Percentiles rank a stretch among this genome's conserved stretches.
These are phyloP conservation scores for Erpetoichthys calabaricus DNA, from an alignment of 2,797 vertebrate genomes.

Conservation along the genomic window DNA sequence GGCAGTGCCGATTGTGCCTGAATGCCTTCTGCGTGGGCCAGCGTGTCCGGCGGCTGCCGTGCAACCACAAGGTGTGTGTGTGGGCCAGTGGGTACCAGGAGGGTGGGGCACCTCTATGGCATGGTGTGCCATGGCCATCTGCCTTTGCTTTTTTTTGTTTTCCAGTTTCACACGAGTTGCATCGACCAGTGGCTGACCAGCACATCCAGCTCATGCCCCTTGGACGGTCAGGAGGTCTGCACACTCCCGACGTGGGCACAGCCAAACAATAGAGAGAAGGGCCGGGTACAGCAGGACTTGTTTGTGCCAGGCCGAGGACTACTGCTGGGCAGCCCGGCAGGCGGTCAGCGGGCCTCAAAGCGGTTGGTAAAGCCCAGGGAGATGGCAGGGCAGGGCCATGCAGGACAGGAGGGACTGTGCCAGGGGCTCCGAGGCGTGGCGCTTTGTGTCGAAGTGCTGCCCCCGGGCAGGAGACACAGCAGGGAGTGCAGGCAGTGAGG, in stretches of 20 bases:
- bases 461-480: no score
- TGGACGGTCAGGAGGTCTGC: slow-evolving; percentile 48
- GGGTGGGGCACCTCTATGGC: background rate
- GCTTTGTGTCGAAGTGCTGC: no score
- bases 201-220: slow-evolving; percentile 41
- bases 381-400: no score
- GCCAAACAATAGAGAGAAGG: slow-evolving; percentile 8
- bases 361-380: no score
- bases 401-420: no score
- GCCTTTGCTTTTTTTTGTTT: slow-evolving; percentile 10
- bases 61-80: slow-evolving; percentile 51
- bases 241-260: slow-evolving; percentile 36
- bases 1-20: slow-evolving; percentile 54
- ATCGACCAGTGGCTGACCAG: slow-evolving; percentile 41
- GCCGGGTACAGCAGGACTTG: slow-evolving; percentile 27
- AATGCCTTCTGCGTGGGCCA: slow-evolving; percentile 42
- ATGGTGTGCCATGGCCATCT: background rate
- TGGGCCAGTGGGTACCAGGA: background rate
- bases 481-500: no score
- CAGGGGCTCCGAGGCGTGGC: no score
- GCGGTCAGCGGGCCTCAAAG: no score
- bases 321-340: no score
- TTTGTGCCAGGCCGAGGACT: slow-evolving; percentile 42
- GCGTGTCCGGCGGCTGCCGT: slow-evolving; percentile 37
- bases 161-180: slow-evolving; percentile 52